Conservation (phyloP, 2,797 vertebrate species). For the Carduelis carduelis region DNA sequence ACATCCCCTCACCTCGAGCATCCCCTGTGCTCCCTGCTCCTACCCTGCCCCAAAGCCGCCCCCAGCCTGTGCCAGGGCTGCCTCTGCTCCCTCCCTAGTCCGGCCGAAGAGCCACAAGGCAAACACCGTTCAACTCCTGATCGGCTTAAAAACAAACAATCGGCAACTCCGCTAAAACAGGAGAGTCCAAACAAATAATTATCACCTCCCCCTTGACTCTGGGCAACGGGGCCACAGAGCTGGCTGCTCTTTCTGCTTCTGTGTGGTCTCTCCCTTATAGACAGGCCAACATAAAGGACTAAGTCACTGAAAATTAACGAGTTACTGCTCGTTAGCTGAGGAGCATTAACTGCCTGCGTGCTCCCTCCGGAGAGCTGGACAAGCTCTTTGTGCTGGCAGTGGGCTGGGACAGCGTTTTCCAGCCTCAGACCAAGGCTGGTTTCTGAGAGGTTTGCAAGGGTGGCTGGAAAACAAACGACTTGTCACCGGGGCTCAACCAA, state of each 20-base stretch:
- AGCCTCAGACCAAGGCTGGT: not conserved
- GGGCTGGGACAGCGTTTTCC: not conserved
- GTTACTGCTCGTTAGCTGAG: conserved; percentile 57
- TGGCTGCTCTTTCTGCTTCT: conserved; percentile 36
- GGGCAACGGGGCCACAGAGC: not conserved
- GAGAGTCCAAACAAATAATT: conserved; percentile 57
- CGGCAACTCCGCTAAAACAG: not conserved
- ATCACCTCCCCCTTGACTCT: conserved; percentile 38
- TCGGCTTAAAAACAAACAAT: conserved; percentile 40
- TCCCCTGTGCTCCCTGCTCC: rapidly evolving
- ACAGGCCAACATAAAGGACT: conserved; percentile 32
- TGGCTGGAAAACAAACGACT: not conserved
- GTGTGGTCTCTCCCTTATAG: conserved; percentile 60
- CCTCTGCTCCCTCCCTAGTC: not conserved
- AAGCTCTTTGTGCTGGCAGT: rapidly evolving
- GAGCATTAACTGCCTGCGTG: not conserved
- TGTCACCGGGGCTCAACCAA: not conserved
- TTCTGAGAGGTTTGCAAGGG: not conserved
- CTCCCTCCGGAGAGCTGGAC: not conserved
- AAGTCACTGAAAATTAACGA: conserved; percentile 61
- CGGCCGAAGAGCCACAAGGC: not conserved
- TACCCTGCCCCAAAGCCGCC: not conserved
- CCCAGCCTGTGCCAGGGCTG: rapidly evolving
- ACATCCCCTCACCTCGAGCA: not conserved
- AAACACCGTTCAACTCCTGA: not conserved